Evolutionary conservation across 2,888 invertebrate species (phyloP), one percentile per base, ranked within the genome.

Genomic region (Chloromyia formosa): DNA sequence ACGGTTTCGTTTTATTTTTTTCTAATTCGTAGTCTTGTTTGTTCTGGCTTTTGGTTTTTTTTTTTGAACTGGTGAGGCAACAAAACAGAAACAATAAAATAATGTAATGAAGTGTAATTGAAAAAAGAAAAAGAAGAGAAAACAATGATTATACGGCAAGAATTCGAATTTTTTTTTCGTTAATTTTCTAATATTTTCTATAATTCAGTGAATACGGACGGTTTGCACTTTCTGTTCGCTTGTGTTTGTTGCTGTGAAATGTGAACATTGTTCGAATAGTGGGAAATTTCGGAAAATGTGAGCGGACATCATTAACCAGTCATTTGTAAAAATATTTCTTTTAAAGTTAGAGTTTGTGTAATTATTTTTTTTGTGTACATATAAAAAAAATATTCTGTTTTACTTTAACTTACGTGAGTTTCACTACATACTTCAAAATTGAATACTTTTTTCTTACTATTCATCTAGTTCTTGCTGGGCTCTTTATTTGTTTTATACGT

Each of bases 381-480:
- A 56, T 18, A 18, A 3, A 20, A 18, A 56, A 56, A 56, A n/a
- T 2, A 1, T 18, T 18, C 20, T 56, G 5, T 18, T 16, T 56
- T 56, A 1, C 56, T 20, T 2, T 18, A 56, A 56, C 20, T 56
- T 53, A 10, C 56, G 18, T 20, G 16, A 56, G 27, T 35, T 35
- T 35, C 10, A 42, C 23, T 64, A 64, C n/a, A 42, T 66, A 35
- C 2, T 35, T 35, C 27, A 35, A 35, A 35, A 42, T 54, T 35
- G 16, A 71, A 71, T 58, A 71, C 40, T 61, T 18, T 60, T 60
- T 23, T 7, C 7, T 71, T 40, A 42, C 20, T 71, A 35, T 71
- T 23, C 16, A 22, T 49, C 53, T 53, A 42, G n/a, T 66, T 9
- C 53, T 23, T 16, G 40, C 35, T 62, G 16, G n/a, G 18, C 16